Evolutionary conservation across 2,888 invertebrate genomes (phyloP).

Genomic region (Hesperia comma): DNA sequence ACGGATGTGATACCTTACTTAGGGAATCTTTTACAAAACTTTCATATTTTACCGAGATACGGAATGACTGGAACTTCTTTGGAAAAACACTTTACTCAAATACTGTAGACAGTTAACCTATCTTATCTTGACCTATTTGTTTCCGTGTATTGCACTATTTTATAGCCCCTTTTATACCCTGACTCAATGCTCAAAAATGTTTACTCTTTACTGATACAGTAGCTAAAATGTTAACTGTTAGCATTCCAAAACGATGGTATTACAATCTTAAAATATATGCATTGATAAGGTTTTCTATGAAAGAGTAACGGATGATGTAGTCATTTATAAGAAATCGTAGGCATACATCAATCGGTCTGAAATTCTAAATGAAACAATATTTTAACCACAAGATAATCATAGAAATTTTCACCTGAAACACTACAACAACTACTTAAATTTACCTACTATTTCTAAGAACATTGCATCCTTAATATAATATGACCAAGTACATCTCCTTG

Average conservation of each 20-base stretch:
- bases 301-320: neutral
- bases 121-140: constrained; percentile 23
- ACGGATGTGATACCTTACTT: too few relatives aligned
- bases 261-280: neutral
- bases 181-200: constrained; percentile 26
- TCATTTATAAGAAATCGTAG: too few relatives aligned
- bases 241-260: neutral
- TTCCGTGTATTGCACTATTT: constrained; percentile 19
- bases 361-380: too few relatives aligned
- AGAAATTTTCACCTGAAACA: neutral
- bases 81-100: neutral
- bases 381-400: too few relatives aligned
- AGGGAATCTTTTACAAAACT: too few relatives aligned
- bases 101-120: neutral
- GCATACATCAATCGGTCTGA: too few relatives aligned
- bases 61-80: too few relatives aligned
- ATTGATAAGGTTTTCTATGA: neutral
- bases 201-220: constrained; percentile 19
- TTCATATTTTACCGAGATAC: too few relatives aligned
- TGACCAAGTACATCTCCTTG: neutral
- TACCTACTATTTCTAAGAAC: constrained; percentile 1
- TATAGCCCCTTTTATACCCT: constrained; percentile 14
- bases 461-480: too few relatives aligned
- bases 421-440: too few relatives aligned
- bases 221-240: constrained; percentile 13